phyloP scores from a whole-genome alignment of 1,140 invertebrate species.

The Pararge aegeria region DNA sequence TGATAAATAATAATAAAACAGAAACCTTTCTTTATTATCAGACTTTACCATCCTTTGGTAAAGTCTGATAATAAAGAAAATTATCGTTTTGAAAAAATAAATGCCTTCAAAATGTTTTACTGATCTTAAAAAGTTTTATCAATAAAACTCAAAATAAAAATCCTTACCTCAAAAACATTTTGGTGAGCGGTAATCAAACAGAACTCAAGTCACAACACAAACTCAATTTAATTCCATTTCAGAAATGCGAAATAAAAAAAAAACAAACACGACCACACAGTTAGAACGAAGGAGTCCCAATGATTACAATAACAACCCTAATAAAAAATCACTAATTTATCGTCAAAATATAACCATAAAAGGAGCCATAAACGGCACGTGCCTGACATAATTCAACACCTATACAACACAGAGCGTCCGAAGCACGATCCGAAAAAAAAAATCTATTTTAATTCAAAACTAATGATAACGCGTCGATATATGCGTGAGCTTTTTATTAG shows the following conservation, averaged over 20 bases:
- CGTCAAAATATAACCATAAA: conserved; percentile 69
- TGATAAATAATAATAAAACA: too few relatives aligned
- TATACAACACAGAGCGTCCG: conserved; percentile 51
- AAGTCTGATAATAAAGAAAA: too few relatives aligned
- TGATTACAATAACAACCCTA: conserved; percentile 69
- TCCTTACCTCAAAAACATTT: conserved; percentile 73
- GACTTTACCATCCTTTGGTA: too few relatives aligned
- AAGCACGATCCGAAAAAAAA: conserved; percentile 50
- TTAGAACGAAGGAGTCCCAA: conserved; percentile 56
- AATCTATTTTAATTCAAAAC: conserved; percentile 51
- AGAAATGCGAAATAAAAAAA: conserved; percentile 34
- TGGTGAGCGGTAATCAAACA: conserved; percentile 27
- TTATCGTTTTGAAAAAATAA: too few relatives aligned
- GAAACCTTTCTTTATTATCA: too few relatives aligned
- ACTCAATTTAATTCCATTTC: conserved; percentile 45
- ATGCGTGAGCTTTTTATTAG: conserved; percentile 76
- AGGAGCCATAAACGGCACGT: conserved; percentile 69
- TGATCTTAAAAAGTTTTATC: not conserved
- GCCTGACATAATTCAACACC: conserved; percentile 64
- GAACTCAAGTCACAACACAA: conserved; percentile 44
- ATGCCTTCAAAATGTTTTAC: too few relatives aligned
- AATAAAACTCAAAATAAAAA: not conserved
- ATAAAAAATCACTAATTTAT: conserved; percentile 62
- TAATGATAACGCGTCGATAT: conserved; percentile 65
- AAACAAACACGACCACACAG: conserved; percentile 70